Conservation (phyloP, 2,113 vertebrate genomes). For the Xiphophorus couchianus region DNA sequence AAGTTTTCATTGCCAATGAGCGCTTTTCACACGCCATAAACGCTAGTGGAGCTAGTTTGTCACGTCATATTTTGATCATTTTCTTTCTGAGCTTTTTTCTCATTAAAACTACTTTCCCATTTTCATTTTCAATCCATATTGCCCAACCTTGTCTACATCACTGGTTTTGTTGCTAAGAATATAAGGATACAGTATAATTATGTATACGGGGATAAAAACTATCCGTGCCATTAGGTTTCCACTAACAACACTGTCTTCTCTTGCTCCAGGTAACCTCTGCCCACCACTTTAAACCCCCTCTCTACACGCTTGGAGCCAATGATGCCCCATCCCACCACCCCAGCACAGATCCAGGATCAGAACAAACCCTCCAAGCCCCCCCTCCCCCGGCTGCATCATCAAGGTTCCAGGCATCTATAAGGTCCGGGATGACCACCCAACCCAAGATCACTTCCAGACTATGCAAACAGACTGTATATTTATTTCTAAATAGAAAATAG, state of each 20-base stretch:
- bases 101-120: too few species aligned
- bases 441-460: conserved; percentile 67
- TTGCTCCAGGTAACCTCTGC: conserved; percentile 66
- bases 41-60: not conserved
- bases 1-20: not conserved
- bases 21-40: not conserved
- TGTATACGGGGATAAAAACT: not conserved
- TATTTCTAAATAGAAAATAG: conserved; percentile 52
- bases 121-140: too few species aligned
- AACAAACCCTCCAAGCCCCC: not conserved
- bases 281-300: conserved; percentile 17
- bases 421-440: conserved; percentile 7
- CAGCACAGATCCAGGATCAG: conserved; percentile 48
- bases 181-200: too few species aligned
- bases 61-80: too few species aligned
- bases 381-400: not conserved
- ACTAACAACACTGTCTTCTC: conserved; percentile 11
- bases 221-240: not conserved
- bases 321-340: not conserved
- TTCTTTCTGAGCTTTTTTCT: too few species aligned
- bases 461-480: conserved; percentile 72
- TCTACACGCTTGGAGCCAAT: conserved; percentile 10
- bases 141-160: too few species aligned
- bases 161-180: too few species aligned
- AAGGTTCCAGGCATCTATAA: not conserved